Evolutionary conservation across 2,797 vertebrate genomes (phyloP), one percentile per base, ranked within the genome.

Genomic region (Hoplostethus atlanticus): DNA sequence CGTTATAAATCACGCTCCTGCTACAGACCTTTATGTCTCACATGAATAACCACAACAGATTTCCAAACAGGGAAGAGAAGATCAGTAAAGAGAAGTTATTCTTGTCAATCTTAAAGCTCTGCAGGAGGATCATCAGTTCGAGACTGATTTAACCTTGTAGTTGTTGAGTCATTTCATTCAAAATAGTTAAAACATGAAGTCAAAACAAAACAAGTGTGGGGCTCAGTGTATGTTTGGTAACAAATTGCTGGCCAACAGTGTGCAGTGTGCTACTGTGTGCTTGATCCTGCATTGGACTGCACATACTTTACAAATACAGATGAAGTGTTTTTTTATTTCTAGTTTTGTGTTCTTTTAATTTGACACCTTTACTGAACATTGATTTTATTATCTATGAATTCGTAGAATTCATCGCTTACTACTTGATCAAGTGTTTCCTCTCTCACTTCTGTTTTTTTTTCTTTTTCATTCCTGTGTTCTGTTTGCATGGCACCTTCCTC

Each of bases 401-500:
- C 79, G 87, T 90, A 78, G 50, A 77, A 59, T 79, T 84, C 79
- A 87, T 90, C 79, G 50, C 70, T 87, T 80, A 70, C 61, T 31
- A 84, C 71, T 87, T 87, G 73, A 87, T 87, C 62, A 69, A 81
- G 61, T 86, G 77, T 88, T 72, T 77, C 65, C 64, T 89, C 73
- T 86, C 84, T 93, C 73, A 88, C 80, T 77, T 84, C 72, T 85
- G 64, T 89, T 89, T 91, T 86, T 88, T 92, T 87, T 91, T 87
- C 74, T 89, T 91, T 83, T 82, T 82, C 84, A 83, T 88, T 75
- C 81, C 76, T 82, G 82, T 72, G 67, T 92, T 95, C 84, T 95
- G 91, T 94, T 95, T 95, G 94, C 94, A 94, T 95, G 94, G 75
- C 76, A 85, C 81, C 85, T 64, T 61, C 89, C 40, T 87, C 87